A percentile compares a stretch with the other conserved stretches of the same genome.
phyloP scores from a whole-genome alignment of 2,888 invertebrate genomes.

The Pantelozetes paolii region DNA sequence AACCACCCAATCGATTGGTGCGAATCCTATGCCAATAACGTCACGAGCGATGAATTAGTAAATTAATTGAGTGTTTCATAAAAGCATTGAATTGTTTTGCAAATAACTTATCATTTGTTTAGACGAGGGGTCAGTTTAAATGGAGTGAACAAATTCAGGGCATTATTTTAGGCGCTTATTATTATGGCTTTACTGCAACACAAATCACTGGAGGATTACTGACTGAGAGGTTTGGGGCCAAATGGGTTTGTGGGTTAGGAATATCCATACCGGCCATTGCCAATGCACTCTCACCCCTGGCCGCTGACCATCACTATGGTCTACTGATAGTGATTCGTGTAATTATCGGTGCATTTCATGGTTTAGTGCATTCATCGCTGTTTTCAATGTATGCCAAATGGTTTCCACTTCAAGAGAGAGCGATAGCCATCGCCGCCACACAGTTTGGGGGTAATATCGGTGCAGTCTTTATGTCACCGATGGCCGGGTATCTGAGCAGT shows the following conservation, averaged over 20 bases:
- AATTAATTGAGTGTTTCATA: not conserved
- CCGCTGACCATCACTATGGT: not conserved
- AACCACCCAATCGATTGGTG: not conserved
- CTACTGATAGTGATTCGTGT: not conserved
- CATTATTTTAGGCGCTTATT: constrained; percentile 39
- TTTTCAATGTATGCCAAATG: constrained; percentile 38
- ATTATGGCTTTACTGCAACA: constrained; percentile 37
- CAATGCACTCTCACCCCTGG: constrained; percentile 27
- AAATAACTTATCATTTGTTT: not conserved
- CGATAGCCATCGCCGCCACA: constrained; percentile 37
- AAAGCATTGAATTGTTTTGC: too few species aligned
- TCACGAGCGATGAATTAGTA: not conserved
- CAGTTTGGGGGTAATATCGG: constrained; percentile 35
- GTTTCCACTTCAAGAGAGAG: constrained; percentile 40
- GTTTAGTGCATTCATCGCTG: constrained; percentile 34
- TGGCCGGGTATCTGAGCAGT: constrained; percentile 45
- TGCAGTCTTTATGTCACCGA: constrained; percentile 19
- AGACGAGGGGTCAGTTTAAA: constrained; percentile 1
- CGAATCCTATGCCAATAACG: too few species aligned
- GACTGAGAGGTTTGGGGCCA: constrained; percentile 48
- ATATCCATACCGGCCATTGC: constrained; percentile 25
- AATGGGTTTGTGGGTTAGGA: constrained; percentile 36
- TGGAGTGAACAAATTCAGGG: constrained; percentile 38
- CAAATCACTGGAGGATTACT: constrained; percentile 46
- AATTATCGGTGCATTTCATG: constrained; percentile 40